Evolutionary conservation across 2,797 vertebrate species (phyloP).

Genomic region (Myripristis murdjan): DNA sequence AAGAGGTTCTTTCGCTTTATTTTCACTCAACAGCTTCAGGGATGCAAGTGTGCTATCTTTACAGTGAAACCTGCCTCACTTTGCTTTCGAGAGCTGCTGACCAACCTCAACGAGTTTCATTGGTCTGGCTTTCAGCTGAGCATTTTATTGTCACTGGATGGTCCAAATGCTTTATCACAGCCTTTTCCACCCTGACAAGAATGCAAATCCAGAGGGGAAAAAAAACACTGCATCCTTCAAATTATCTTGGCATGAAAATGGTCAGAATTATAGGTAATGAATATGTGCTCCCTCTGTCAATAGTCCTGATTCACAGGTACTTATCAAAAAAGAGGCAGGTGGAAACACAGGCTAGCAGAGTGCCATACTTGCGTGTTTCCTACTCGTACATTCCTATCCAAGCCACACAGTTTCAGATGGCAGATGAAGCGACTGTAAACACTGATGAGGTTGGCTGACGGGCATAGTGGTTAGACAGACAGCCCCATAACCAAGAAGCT

Average conservation of each 20-base stretch:
- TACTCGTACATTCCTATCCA: slow-evolving; percentile 71
- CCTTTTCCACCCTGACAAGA: slow-evolving; percentile 5
- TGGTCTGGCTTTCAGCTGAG: not conserved
- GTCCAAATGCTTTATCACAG: not conserved
- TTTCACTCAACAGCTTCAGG: not conserved
- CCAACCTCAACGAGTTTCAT: slow-evolving; percentile 16
- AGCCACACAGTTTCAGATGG: slow-evolving; percentile 65
- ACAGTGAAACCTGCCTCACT: not conserved
- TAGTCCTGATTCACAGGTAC: slow-evolving; percentile 2
- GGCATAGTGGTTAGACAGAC: slow-evolving; percentile 37
- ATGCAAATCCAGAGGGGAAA: slow-evolving; percentile 19
- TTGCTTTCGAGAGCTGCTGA: not conserved
- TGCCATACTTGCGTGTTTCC: slow-evolving; percentile 74
- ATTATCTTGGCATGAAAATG: not conserved
- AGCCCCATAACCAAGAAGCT: slow-evolving; percentile 15
- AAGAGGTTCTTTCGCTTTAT: not conserved
- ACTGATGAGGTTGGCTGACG: slow-evolving; percentile 62
- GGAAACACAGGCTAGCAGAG: slow-evolving; percentile 55
- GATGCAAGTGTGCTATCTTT: not conserved
- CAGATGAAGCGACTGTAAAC: slow-evolving; percentile 75
- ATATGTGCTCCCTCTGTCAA: not conserved
- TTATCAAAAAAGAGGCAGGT: slow-evolving; percentile 39
- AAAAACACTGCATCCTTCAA: slow-evolving; percentile 1
- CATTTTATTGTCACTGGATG: not conserved
- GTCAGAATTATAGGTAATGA: no score